A percentile compares a stretch with the other conserved stretches of the same genome.
These are phyloP conservation scores for Chloroceryle inda DNA, from an alignment of 2,797 vertebrate genomes.

Conservation along the genomic window DNA sequence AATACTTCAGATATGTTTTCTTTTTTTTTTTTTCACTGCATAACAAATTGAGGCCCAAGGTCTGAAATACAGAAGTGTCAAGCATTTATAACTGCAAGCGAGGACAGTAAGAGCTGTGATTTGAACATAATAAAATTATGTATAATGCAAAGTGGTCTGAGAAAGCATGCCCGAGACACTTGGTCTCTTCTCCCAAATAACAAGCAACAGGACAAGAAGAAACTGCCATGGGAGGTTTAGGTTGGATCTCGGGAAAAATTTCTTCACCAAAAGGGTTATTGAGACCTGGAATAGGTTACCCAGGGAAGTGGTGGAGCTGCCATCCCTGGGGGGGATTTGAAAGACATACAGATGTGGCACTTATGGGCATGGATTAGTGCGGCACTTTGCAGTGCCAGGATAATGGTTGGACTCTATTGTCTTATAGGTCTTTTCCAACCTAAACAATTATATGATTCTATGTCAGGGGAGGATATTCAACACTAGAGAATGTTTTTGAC, in stretches of 20 bases:
- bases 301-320: not conserved
- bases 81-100: not conserved
- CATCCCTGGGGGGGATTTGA: not conserved
- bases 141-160: not conserved
- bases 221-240: not conserved
- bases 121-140: not conserved
- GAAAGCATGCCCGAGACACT: not conserved
- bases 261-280: not conserved
- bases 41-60: constrained; percentile 6
- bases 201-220: not conserved
- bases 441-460: not conserved
- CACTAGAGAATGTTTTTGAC: not conserved
- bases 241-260: not conserved
- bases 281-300: not conserved
- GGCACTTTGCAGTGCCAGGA: not conserved
- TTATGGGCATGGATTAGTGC: not conserved
- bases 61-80: not conserved
- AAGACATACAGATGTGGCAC: not conserved
- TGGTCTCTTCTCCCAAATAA: not conserved
- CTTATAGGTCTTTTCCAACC: not conserved
- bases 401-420: not conserved
- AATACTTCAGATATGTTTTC: not conserved
- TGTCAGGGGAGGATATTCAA: not conserved
- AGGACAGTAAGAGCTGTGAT: not conserved
- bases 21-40: not conserved